Percentiles rank a stretch among this genome's conserved stretches.
Evolutionary conservation across 2,113 vertebrate genomes (phyloP).

Genomic region (Aythya baeri): DNA sequence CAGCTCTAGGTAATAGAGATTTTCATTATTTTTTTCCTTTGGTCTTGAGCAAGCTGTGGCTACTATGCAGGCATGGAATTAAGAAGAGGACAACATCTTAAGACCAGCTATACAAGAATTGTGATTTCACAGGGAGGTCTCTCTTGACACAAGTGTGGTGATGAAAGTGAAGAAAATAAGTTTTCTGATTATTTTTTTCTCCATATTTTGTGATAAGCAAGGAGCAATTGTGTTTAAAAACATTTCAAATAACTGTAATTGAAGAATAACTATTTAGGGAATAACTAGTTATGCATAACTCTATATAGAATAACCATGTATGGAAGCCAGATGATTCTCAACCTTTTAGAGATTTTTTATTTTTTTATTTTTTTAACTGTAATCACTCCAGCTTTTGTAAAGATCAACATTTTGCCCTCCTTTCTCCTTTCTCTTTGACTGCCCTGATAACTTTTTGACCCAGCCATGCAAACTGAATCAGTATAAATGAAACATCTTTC

Average conservation of each 20-base stretch:
- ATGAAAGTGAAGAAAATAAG: background rate
- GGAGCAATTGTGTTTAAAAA: background rate
- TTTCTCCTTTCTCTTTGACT: background rate
- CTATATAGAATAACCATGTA: background rate
- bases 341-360: background rate
- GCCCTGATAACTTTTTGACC: background rate
- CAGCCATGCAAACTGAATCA: background rate
- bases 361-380: background rate
- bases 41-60: background rate
- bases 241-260: background rate
- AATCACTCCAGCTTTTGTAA: background rate
- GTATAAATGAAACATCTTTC: background rate
- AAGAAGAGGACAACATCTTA: background rate
- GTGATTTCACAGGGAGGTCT: background rate
- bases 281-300: background rate
- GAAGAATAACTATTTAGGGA: background rate
- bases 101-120: background rate
- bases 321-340: background rate
- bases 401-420: background rate
- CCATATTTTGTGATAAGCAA: background rate
- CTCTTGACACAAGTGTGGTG: background rate
- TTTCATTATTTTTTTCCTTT: background rate
- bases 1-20: background rate
- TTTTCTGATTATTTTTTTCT: background rate
- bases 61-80: rapidly evolving